These are phyloP conservation scores for Tonatia bakeri DNA, from an alignment of 2,113 vertebrate species.

Conservation along the genomic window DNA sequence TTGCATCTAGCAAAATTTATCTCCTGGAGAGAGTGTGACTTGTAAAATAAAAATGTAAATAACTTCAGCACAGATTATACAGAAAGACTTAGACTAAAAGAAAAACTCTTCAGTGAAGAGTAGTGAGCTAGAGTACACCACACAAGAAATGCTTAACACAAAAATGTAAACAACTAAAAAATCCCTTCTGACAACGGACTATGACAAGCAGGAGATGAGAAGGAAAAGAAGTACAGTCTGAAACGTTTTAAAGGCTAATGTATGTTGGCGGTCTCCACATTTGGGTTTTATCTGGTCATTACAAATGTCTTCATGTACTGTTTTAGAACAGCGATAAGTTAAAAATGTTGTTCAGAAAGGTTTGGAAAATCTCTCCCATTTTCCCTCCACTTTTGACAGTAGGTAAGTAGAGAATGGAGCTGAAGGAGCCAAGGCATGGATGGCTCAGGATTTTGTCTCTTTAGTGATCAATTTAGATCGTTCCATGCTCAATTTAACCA, in stretches of 20 bases:
- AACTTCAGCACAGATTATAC: not conserved
- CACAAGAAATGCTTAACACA: not conserved
- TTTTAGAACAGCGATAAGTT: slow-evolving; percentile 4
- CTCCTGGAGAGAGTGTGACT: not conserved
- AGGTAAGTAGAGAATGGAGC: not conserved
- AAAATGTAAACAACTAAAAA: not conserved
- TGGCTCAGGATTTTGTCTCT: slow-evolving; percentile 37
- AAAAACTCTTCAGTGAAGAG: not conserved
- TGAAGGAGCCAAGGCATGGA: not conserved
- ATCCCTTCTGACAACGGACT: not conserved
- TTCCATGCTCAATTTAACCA: slow-evolving; percentile 59
- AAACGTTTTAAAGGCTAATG: not conserved
- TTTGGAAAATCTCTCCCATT: not conserved
- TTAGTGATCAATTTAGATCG: slow-evolving; percentile 59
- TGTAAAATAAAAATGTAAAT: not conserved
- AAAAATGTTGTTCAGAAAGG: slow-evolving; percentile 10
- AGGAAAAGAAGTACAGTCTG: not conserved
- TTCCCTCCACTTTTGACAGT: not conserved
- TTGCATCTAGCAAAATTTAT: not conserved
- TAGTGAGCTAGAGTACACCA: not conserved
- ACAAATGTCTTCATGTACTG: not conserved
- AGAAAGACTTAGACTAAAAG: not conserved
- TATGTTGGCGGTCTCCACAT: not conserved
- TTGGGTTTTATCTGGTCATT: slow-evolving; percentile 34
- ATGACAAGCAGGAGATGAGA: slow-evolving; percentile 10